Base-by-base conservation (phyloP, 1,140 invertebrate species). In the Sycophila sp. region DNA sequence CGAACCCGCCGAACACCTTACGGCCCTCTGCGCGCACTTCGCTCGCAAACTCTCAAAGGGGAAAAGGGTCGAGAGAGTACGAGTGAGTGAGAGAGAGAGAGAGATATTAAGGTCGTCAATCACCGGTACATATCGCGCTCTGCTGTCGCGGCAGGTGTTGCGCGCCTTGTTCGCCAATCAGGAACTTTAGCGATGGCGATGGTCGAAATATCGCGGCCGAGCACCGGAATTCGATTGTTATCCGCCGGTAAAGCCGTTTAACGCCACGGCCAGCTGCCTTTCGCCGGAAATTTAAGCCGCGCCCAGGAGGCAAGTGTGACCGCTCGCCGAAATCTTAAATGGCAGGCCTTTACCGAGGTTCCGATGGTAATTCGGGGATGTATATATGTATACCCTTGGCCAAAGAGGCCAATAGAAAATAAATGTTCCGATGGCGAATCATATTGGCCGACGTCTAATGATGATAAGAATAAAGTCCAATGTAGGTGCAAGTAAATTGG, bases 91-190 rank as follows among this genome's bases (percentile, higher is more conserved):
- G 42, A 42, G 24, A 42, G 24, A 42, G 32, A 34, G 10, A 24
- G 30, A 63, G 24, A 49, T 13, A 55, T 55, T 55, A 55, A 13
- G 26, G 51, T 55, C 51, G 49, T 53, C 49, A 53, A 56, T 56
- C 53, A 34, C 28, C 7, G 28, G n/a, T 24, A n/a, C 32, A 19
- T 26, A 59, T 26, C n/a, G 34, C 19, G 34, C 34, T n/a, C n/a
- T n/a, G n/a, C n/a, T 28, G 36, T 59, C 13, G 34, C 56, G 36
- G 36, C 59, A 62, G 59, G 60, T 64, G 30, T 64, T 51, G 45
- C 45, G n/a, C n/a, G 36, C 51, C 60, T 64, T 49, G 60, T 64
- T 64, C 51, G 42, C 45, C 60, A 64, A 51, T 64, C 22, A 36
- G n/a, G 30, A 17, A 8, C 30, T 22, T 5, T 30, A 8, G 4